Evolutionary conservation across 2,113 vertebrate genomes (phyloP).

Genomic region (Jacana jacana): DNA sequence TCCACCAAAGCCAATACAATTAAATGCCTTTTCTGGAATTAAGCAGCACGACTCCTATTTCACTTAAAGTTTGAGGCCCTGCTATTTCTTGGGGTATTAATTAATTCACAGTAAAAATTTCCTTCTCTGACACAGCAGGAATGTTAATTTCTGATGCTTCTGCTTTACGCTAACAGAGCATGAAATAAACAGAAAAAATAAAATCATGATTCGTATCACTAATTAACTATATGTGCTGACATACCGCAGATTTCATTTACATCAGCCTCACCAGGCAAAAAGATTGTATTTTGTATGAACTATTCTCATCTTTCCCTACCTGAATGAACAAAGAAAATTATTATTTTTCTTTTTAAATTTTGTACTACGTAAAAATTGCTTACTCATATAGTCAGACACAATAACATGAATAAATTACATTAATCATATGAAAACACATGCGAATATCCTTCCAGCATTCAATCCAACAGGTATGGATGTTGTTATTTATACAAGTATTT

Average conservation of each 20-base stretch:
- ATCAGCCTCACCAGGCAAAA: neutral
- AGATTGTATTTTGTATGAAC: neutral
- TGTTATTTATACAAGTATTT: neutral
- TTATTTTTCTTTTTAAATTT: neutral
- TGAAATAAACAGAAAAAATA: neutral
- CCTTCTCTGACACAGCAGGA: neutral
- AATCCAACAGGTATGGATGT: neutral
- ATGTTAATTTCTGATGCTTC: neutral
- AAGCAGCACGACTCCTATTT: neutral
- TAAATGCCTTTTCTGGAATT: neutral
- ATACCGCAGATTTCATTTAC: neutral
- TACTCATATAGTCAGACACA: neutral
- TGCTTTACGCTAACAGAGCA: neutral
- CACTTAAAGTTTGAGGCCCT: neutral
- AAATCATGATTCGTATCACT: neutral
- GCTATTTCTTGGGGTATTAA: neutral
- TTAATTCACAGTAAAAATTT: neutral
- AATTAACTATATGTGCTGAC: neutral
- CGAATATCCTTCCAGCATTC: neutral
- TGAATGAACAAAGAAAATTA: neutral
- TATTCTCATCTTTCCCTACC: neutral
- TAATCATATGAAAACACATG: neutral
- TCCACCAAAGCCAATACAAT: neutral
- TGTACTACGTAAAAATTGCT: neutral
- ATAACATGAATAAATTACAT: neutral